Percentiles rank a stretch among this genome's conserved stretches.
Conservation (phyloP, 2,888 invertebrate species). For the Chaitophorus viminalis region DNA sequence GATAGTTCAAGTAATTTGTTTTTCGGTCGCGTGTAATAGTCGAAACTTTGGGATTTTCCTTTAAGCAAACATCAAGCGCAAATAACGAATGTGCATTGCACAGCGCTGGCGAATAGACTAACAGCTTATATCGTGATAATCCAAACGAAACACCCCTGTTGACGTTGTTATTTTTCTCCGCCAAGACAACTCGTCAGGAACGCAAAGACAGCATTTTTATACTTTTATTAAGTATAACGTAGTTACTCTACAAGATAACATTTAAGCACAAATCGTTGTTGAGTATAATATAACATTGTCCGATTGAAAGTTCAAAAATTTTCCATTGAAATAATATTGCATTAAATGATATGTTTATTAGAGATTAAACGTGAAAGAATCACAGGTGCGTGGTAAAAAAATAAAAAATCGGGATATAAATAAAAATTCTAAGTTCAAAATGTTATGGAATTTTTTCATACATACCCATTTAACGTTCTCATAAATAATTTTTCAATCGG, state of each 20-base stretch:
- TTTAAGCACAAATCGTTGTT: background rate
- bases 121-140: slow-evolving; percentile 20
- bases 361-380: background rate
- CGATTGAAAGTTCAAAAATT: background rate
- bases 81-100: slow-evolving; percentile 15
- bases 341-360: background rate
- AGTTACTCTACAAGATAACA: background rate
- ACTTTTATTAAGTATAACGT: background rate
- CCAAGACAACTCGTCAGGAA: background rate
- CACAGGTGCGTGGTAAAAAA: background rate
- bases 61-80: background rate
- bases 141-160: slow-evolving; percentile 11
- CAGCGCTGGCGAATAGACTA: slow-evolving; percentile 46
- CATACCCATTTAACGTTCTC: background rate
- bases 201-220: background rate
- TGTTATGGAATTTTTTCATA: background rate
- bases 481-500: background rate
- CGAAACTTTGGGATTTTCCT: background rate
- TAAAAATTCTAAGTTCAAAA: background rate
- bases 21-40: background rate
- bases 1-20: background rate
- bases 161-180: slow-evolving; percentile 44
- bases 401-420: background rate
- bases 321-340: background rate
- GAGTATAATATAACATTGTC: background rate